A percentile compares a stretch with the other conserved stretches of the same genome.
Conservation (phyloP, 2,797 vertebrate species). For the Vespertilio murinus region DNA sequence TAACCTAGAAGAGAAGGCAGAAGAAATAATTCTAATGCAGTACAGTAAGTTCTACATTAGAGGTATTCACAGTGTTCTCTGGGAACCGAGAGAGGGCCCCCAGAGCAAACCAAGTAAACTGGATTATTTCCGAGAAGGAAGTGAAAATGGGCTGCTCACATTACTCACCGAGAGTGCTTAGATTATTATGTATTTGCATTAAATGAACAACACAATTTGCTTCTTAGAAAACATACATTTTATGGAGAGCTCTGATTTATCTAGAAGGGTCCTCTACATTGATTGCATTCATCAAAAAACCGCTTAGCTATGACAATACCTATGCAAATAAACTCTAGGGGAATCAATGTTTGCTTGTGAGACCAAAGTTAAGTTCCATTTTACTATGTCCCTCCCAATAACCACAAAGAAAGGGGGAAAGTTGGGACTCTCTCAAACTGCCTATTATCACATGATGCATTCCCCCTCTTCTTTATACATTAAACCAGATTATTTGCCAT, state of each 20-base stretch:
- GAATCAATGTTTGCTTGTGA: background rate
- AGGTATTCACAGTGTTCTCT: background rate
- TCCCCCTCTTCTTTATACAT: background rate
- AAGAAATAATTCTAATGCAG: background rate
- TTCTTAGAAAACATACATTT: constrained; percentile 21
- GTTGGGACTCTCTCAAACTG: background rate
- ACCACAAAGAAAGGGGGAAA: background rate
- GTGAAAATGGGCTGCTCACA: background rate
- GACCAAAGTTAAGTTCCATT: background rate
- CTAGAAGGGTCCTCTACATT: background rate
- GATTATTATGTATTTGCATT: background rate
- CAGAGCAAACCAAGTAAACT: background rate
- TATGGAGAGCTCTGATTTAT: constrained; percentile 30
- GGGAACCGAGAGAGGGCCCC: background rate
- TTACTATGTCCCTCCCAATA: background rate
- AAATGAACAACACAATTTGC: background rate
- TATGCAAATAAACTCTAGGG: background rate
- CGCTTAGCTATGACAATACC: background rate
- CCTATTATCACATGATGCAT: background rate
- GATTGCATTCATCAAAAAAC: background rate
- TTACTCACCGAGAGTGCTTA: background rate
- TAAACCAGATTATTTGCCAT: background rate
- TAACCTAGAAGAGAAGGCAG: background rate
- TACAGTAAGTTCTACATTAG: background rate
- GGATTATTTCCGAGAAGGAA: background rate